A percentile compares a stretch with the other conserved stretches of the same genome.
These are phyloP conservation scores for Amphiprion ocellaris DNA, from an alignment of 2,113 vertebrate genomes.

Conservation along the genomic window DNA sequence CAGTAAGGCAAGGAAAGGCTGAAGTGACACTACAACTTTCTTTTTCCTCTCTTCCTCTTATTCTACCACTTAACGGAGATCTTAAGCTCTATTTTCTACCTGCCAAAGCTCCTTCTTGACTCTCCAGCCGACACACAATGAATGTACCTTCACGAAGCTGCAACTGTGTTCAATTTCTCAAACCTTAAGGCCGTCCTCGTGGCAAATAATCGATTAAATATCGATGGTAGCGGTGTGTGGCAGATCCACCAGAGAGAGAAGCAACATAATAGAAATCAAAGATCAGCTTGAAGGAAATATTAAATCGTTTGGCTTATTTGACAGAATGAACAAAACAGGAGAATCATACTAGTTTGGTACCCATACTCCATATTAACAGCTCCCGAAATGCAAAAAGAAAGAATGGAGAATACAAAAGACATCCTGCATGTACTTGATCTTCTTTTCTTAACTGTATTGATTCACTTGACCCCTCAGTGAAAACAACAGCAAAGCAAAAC, in stretches of 20 bases:
- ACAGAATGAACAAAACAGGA: slow-evolving; percentile 4
- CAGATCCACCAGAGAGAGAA: slow-evolving; percentile 20
- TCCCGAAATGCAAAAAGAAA: slow-evolving; percentile 31
- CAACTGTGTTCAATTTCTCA: slow-evolving; percentile 19
- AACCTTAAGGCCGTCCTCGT: slow-evolving; percentile 34
- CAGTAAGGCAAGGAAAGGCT: slow-evolving; percentile 55
- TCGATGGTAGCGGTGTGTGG: slow-evolving; percentile 4
- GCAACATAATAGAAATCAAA: slow-evolving; percentile 18
- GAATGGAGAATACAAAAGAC: slow-evolving; percentile 17
- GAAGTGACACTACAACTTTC: slow-evolving; percentile 38
- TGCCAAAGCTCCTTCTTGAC: slow-evolving; percentile 38
- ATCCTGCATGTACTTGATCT: slow-evolving; percentile 30
- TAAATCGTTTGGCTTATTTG: slow-evolving; percentile 17
- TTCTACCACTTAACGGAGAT: slow-evolving; percentile 7
- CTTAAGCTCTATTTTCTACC: slow-evolving; percentile 48
- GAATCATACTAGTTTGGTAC: slow-evolving; percentile 31
- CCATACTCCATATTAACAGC: slow-evolving; percentile 27
- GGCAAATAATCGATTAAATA: slow-evolving; percentile 7
- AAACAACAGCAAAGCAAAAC: slow-evolving; percentile 68
- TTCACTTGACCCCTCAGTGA: slow-evolving; percentile 65
- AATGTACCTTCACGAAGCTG: slow-evolving; percentile 29
- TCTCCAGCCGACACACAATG: slow-evolving; percentile 43
- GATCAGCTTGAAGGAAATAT: slow-evolving; percentile 22
- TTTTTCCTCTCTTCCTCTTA: slow-evolving; percentile 25
- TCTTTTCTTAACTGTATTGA: slow-evolving; percentile 37